phyloP scores from a whole-genome alignment of 2,888 invertebrate genomes.

The Dryocosmus kuriphilus region DNA sequence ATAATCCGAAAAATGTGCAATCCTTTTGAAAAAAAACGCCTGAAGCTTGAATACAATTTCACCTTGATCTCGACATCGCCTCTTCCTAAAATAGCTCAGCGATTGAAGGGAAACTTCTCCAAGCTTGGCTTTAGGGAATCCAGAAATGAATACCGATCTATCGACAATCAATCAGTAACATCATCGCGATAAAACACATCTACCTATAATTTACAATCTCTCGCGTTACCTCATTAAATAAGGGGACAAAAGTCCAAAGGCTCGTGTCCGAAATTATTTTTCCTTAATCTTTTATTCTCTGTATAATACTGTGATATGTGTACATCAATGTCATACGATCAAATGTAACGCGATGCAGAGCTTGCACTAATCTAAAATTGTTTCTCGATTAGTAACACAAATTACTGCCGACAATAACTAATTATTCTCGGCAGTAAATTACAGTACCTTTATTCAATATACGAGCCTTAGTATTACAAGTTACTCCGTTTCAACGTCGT shows the following conservation, averaged over 20 bases:
- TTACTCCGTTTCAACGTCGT: slow-evolving; percentile 28
- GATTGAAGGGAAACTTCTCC: neutral
- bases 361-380: slow-evolving; percentile 57
- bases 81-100: neutral
- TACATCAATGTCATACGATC: slow-evolving; percentile 62
- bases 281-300: slow-evolving; percentile 52
- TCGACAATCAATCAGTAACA: neutral
- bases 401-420: slow-evolving; percentile 40
- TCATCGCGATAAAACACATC: neutral
- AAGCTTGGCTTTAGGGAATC: neutral
- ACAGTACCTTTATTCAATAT: slow-evolving; percentile 24
- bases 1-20: slow-evolving; percentile 80
- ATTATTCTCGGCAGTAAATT: slow-evolving; percentile 14
- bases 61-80: neutral
- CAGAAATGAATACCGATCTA: neutral
- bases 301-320: slow-evolving; percentile 61
- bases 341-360: slow-evolving; percentile 62
- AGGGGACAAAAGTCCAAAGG: neutral
- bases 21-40: slow-evolving; percentile 55
- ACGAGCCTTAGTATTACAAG: slow-evolving; percentile 33
- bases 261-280: neutral
- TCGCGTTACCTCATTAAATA: neutral
- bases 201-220: neutral
- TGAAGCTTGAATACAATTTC: slow-evolving; percentile 22
- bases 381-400: slow-evolving; percentile 23